Evolutionary conservation across 2,113 vertebrate genomes (phyloP).

Genomic region (Motacilla alba): DNA sequence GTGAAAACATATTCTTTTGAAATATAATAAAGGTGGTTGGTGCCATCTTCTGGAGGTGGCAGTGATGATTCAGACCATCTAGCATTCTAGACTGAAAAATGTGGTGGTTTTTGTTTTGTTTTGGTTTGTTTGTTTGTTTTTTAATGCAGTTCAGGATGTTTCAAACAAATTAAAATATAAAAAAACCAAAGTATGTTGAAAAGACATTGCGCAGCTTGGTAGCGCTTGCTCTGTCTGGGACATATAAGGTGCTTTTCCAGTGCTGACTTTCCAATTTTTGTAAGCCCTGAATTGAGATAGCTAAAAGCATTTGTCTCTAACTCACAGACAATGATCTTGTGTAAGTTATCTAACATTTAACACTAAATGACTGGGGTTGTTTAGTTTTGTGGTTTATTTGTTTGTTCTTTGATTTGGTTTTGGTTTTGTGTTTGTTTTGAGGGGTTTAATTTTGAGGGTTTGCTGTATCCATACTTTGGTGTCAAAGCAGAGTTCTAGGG

Average conservation of each 20-base stretch:
- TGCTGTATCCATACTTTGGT: not conserved
- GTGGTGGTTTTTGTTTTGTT: not conserved
- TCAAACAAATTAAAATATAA: not conserved
- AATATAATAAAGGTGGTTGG: not conserved
- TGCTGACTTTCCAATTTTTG: not conserved
- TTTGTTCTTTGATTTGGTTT: not conserved
- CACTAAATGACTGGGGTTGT: not conserved
- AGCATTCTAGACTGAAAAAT: not conserved
- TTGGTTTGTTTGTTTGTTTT: not conserved
- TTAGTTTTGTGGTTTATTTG: not conserved
- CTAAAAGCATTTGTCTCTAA: not conserved
- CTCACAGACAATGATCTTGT: not conserved
- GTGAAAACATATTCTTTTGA: not conserved
- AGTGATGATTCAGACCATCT: not conserved
- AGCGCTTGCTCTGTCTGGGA: not conserved
- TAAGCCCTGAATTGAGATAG: not conserved
- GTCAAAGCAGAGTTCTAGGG: not conserved
- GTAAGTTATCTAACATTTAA: not conserved
- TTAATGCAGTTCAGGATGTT: not conserved
- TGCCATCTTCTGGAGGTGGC: conserved; percentile 50
- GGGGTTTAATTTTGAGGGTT: not conserved
- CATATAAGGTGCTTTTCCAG: not conserved
- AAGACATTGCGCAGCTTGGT: not conserved
- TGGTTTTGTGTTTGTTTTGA: not conserved
- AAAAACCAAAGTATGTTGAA: not conserved